A percentile compares a stretch with the other conserved stretches of the same genome.
Conservation (phyloP, 2,113 vertebrate genomes). For the Eulemur rufifrons region DNA sequence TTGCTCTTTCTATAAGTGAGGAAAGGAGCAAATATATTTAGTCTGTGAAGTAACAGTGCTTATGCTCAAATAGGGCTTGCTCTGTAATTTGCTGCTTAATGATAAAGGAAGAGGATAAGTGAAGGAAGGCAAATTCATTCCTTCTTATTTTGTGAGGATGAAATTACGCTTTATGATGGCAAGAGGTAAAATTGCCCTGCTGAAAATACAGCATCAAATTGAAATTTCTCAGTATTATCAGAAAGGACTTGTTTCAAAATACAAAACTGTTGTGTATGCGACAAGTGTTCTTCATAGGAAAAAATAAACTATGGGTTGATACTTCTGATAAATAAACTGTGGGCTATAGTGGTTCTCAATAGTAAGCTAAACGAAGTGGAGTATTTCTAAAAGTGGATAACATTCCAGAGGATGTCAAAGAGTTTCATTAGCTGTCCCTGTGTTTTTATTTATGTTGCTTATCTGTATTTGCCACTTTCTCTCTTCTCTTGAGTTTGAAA, state of each 20-base stretch:
- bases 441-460: constrained; percentile 13
- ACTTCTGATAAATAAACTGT: constrained; percentile 3
- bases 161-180: constrained; percentile 56
- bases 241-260: constrained; percentile 26
- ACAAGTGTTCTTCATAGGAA: neutral
- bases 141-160: constrained; percentile 19
- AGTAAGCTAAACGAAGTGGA: constrained; percentile 28
- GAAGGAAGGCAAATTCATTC: constrained; percentile 21
- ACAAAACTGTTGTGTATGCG: neutral
- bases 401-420: neutral
- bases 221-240: constrained; percentile 28
- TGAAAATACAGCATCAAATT: constrained; percentile 35
- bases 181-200: constrained; percentile 1
- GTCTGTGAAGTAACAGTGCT: neutral
- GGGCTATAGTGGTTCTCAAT: neutral
- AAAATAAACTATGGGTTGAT: neutral
- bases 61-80: neutral
- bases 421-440: neutral
- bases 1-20: neutral
- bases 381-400: neutral
- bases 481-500: constrained; percentile 29
- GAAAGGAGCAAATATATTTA: constrained; percentile 6
- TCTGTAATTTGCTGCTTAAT: constrained; percentile 33
- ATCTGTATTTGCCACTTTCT: neutral
- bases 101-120: constrained; percentile 23